Conservation (phyloP, 1,140 invertebrate genomes). For the Pachyrhynchus sulphureomaculatus region DNA sequence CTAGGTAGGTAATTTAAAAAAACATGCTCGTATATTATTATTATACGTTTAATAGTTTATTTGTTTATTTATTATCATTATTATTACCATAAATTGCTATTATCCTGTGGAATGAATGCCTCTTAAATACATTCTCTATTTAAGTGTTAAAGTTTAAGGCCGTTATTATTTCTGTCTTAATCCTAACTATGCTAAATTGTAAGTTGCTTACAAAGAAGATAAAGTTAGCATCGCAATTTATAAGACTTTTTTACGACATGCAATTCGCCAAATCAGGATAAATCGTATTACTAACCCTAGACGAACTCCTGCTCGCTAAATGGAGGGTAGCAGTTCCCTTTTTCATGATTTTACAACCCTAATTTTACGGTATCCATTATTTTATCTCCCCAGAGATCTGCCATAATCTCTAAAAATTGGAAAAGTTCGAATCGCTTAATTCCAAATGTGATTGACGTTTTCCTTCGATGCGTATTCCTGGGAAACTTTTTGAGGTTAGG, state of each 20-base stretch:
- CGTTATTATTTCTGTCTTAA: too few species aligned
- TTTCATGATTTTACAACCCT: constrained; percentile 17
- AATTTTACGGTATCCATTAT: constrained; percentile 24
- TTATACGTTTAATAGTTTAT: too few species aligned
- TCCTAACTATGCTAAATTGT: too few species aligned
- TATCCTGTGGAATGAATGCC: too few species aligned
- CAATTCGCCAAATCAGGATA: constrained; percentile 19
- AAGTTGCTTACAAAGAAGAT: constrained; percentile 12
- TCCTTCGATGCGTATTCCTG: not conserved
- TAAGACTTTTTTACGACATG: constrained; percentile 16
- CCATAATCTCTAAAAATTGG: constrained; percentile 27
- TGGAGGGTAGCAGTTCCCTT: constrained; percentile 2
- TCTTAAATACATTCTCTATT: too few species aligned
- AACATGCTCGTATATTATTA: too few species aligned
- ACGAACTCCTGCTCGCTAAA: not conserved
- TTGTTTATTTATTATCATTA: too few species aligned
- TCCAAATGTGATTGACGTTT: constrained; percentile 6
- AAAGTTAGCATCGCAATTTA: constrained; percentile 22
- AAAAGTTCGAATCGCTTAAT: constrained; percentile 15
- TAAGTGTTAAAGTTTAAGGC: too few species aligned
- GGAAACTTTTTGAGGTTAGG: not conserved
- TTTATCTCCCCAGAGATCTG: constrained; percentile 13
- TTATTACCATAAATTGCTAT: too few species aligned
- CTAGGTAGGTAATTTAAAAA: too few species aligned
- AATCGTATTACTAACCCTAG: constrained; percentile 14